These are phyloP conservation scores for Callinectes sapidus DNA, from an alignment of 2,888 invertebrate species.

Conservation along the genomic window DNA sequence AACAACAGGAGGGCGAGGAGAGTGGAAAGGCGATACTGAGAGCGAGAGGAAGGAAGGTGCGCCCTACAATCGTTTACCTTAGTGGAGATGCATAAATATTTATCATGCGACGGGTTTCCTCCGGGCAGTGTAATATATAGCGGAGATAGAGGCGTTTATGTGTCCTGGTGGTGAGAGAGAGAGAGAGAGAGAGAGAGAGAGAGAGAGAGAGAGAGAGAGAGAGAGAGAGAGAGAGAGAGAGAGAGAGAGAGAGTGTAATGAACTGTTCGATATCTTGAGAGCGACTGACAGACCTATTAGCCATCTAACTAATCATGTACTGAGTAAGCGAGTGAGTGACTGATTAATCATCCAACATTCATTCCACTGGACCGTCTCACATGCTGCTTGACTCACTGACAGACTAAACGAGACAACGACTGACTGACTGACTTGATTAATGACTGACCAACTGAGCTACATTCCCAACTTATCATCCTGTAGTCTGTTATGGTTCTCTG, in stretches of 20 bases:
- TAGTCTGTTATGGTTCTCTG: neutral
- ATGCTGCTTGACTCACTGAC: neutral
- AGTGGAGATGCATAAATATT: constrained; percentile 26
- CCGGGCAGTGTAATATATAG: neutral
- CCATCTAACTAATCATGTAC: neutral
- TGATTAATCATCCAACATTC: neutral
- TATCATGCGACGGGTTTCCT: neutral
- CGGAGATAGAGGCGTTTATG: neutral
- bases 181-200: constrained; percentile 42
- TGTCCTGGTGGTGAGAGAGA: constrained; percentile 5
- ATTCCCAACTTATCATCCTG: neutral
- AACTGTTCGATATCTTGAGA: neutral
- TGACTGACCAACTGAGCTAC: neutral
- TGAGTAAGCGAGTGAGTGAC: neutral
- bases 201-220: constrained; percentile 47
- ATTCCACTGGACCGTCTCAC: neutral
- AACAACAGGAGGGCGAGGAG: neutral
- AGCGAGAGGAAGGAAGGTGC: constrained; percentile 16
- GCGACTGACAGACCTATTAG: neutral
- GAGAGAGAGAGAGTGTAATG: neutral
- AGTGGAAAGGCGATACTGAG: neutral
- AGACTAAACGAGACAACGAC: neutral
- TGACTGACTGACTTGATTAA: neutral
- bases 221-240: constrained; percentile 23
- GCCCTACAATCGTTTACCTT: neutral